Evolutionary conservation across 2,797 vertebrate species (phyloP), one percentile per base, ranked within the genome.

Genomic region (Bradypus variegatus): DNA sequence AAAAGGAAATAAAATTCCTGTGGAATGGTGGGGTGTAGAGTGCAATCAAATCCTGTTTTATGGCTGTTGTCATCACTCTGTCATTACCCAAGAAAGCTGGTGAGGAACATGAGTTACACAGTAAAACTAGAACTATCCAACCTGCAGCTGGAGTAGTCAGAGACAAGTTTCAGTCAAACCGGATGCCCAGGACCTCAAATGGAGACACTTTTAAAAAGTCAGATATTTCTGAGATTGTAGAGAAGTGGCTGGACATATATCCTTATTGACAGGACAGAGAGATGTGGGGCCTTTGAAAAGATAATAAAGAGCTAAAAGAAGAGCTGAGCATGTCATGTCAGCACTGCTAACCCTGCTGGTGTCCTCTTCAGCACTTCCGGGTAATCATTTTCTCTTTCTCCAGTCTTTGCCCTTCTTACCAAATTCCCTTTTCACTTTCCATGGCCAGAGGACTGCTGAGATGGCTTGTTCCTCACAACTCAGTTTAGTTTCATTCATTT

Each of bases 401-500:
- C 19, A 60, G 78, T 18, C 64, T 48, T 86, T 85, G 64, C 60
- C 85, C n/a, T 75, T 86, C n/a, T 85, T 60, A 78, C 64, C 75
- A 45, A 48, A 87, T 73, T 45, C 36, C 45, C 55, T 38, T 84
- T 91, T 75, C 69, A 82, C 50, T 85, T 88, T 87, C 31, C 21
- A 93, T 95, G 70, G 67, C 94, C 50, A 53, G 75, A 89, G 70
- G 38, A 69, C 45, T 75, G 45, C 48, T 91, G 90, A 62, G 65
- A 38, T 31, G 81, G 72, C 89, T 75, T 75, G 7, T 50, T 48
- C 58, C 29, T 86, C 45, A 88, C n/a, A 82, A 82, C 78, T 93
- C 79, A 86, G 69, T 92, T 90, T 86, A 65, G 38, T 36, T 92
- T 84, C 72, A 60, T 88, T 94, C 65, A 13, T 16, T 91, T 85